phyloP scores from a whole-genome alignment of 2,797 vertebrate genomes.

The Potorous gilbertii region DNA sequence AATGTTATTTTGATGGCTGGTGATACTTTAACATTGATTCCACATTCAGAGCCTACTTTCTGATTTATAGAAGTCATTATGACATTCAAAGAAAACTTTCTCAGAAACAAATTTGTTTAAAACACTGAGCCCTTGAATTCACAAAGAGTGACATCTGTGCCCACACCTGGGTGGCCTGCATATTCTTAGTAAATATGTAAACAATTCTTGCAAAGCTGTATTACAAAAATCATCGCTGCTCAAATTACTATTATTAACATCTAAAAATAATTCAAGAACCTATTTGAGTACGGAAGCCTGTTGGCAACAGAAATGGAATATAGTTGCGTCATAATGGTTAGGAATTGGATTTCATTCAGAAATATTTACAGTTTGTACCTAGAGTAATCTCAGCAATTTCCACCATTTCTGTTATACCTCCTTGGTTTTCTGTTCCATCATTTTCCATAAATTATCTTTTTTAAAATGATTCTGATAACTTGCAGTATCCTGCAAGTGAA shows the following conservation, averaged over 20 bases:
- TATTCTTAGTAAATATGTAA: constrained; percentile 43
- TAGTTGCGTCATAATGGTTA: not conserved
- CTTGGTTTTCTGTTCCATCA: not conserved
- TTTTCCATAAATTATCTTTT: not conserved
- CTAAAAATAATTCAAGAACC: not conserved
- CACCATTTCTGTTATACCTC: not conserved
- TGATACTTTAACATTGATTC: constrained; percentile 11
- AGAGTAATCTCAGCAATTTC: not conserved
- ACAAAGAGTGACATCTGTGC: constrained; percentile 21
- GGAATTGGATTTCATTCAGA: not conserved
- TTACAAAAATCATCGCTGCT: constrained; percentile 23
- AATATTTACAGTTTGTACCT: not conserved
- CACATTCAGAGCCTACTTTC: not conserved
- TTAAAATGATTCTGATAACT: not conserved
- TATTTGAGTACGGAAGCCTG: not conserved
- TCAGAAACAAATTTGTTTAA: constrained; percentile 27
- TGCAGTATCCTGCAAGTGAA: not conserved
- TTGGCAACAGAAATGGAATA: not conserved
- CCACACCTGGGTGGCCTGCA: constrained; percentile 33
- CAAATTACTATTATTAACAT: not conserved
- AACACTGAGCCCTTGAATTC: constrained; percentile 23
- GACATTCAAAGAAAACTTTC: not conserved
- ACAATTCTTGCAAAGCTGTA: not conserved
- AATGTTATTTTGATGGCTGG: not conserved
- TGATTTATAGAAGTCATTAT: constrained; percentile 25